phyloP scores from a whole-genome alignment of 2,797 vertebrate species.

The Peromyscus aztecus region DNA sequence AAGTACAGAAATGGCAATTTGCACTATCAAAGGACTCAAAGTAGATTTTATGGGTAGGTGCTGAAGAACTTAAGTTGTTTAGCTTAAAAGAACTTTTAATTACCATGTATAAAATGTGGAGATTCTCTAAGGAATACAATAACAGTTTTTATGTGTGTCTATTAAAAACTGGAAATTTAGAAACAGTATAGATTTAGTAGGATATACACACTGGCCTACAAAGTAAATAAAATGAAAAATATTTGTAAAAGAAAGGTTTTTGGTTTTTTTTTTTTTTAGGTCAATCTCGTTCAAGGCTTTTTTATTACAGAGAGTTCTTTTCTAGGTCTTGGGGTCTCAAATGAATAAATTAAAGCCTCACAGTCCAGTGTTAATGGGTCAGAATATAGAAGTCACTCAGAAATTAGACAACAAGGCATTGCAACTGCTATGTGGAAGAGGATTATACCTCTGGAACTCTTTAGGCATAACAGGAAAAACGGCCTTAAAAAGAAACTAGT shows the following conservation, averaged over 20 bases:
- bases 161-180: constrained; percentile 44
- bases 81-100: constrained; percentile 51
- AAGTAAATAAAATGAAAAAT: not conserved
- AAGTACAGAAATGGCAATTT: constrained; percentile 29
- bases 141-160: not conserved
- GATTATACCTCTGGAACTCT: constrained; percentile 10
- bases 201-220: not conserved
- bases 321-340: not conserved
- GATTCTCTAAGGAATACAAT: constrained; percentile 30
- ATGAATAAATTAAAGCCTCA: constrained; percentile 40
- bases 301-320: constrained; percentile 34
- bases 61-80: constrained; percentile 49
- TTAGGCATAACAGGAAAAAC: constrained; percentile 23
- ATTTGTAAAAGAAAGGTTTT: not conserved
- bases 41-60: constrained; percentile 5
- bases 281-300: not conserved
- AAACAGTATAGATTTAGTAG: constrained; percentile 17
- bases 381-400: not conserved
- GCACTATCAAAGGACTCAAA: constrained; percentile 21
- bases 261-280: not conserved
- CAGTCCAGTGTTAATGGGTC: not conserved
- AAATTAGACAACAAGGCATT: constrained; percentile 18
- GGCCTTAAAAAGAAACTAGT: not conserved
- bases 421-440: not conserved
- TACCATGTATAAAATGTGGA: constrained; percentile 31